A percentile compares a stretch with the other conserved stretches of the same genome.
Evolutionary conservation across 53 echinoderm and acorn worm genomes (phyloP).

Genomic region (Apostichopus leukothele): DNA sequence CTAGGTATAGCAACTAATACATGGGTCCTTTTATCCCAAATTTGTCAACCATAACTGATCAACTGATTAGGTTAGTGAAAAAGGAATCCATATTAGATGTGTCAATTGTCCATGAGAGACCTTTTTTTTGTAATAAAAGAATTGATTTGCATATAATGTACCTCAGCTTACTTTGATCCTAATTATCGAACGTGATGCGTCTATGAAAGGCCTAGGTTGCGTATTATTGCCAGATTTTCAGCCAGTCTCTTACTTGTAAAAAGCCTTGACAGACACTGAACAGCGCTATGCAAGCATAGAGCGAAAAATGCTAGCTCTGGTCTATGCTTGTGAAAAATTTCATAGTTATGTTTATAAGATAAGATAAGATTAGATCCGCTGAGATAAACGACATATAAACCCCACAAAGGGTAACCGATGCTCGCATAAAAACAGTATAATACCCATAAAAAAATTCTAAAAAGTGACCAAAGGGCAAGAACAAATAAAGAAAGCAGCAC

Average conservation of each 20-base stretch:
- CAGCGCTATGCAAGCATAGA: conserved; percentile 67
- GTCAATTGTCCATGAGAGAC: neutral
- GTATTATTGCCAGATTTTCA: conserved; percentile 48
- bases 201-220: too few relatives aligned
- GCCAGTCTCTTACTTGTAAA: conserved; percentile 53
- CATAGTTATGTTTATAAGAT: conserved; percentile 59
- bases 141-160: conserved; percentile 41
- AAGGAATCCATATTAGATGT: neutral
- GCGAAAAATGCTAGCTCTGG: conserved; percentile 61
- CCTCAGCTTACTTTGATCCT: conserved; percentile 55
- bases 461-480: too few relatives aligned
- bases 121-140: too few relatives aligned
- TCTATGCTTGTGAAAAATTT: conserved; percentile 57
- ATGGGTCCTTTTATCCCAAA: too few relatives aligned
- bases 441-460: too few relatives aligned
- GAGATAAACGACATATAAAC: too few relatives aligned
- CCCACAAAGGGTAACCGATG: too few relatives aligned
- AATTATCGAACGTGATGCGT: conserved; percentile 60
- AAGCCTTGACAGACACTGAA: conserved; percentile 58
- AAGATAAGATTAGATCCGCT: too few relatives aligned
- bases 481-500: too few relatives aligned
- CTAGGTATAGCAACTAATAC: too few relatives aligned
- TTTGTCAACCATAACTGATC: neutral
- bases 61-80: neutral
- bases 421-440: too few relatives aligned